These are phyloP conservation scores for Macrotus californicus DNA, from an alignment of 2,113 vertebrate genomes.

Conservation along the genomic window DNA sequence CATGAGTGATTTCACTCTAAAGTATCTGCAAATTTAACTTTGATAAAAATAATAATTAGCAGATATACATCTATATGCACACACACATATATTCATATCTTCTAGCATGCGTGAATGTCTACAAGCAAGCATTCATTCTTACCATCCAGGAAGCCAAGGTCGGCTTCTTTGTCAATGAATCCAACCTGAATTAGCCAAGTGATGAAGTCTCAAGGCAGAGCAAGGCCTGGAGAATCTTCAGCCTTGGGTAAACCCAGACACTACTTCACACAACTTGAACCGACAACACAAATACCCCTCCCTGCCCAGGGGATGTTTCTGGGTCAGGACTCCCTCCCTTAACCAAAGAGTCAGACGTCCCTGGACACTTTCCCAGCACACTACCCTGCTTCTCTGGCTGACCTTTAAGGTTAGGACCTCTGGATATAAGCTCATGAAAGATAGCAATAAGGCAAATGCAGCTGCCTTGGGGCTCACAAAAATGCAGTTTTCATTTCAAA, in stretches of 20 bases:
- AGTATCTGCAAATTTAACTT: background rate
- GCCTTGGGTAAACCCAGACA: constrained; percentile 43
- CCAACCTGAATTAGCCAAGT: background rate
- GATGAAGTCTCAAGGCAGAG: background rate
- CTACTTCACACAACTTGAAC: constrained; percentile 32
- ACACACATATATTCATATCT: background rate
- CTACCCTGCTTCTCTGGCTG: constrained; percentile 68
- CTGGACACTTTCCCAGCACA: constrained; percentile 56
- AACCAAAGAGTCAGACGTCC: constrained; percentile 30
- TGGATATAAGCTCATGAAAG: constrained; percentile 48
- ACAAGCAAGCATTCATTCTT: background rate
- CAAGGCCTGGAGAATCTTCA: background rate
- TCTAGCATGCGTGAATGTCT: background rate
- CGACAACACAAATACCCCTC: constrained; percentile 29
- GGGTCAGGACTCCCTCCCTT: constrained; percentile 50
- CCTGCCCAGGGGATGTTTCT: constrained; percentile 57
- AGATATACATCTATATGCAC: background rate
- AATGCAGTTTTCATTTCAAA: constrained; percentile 39
- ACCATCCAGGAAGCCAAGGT: background rate
- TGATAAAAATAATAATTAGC: constrained; percentile 8
- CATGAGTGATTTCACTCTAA: background rate
- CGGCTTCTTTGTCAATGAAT: background rate
- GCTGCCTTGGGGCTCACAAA: constrained; percentile 24
- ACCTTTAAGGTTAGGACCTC: constrained; percentile 58
- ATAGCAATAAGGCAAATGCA: constrained; percentile 56